Percentiles rank a stretch among this genome's conserved stretches.
Conservation (phyloP, 2,113 vertebrate species). For the Struthidea cinerea region DNA sequence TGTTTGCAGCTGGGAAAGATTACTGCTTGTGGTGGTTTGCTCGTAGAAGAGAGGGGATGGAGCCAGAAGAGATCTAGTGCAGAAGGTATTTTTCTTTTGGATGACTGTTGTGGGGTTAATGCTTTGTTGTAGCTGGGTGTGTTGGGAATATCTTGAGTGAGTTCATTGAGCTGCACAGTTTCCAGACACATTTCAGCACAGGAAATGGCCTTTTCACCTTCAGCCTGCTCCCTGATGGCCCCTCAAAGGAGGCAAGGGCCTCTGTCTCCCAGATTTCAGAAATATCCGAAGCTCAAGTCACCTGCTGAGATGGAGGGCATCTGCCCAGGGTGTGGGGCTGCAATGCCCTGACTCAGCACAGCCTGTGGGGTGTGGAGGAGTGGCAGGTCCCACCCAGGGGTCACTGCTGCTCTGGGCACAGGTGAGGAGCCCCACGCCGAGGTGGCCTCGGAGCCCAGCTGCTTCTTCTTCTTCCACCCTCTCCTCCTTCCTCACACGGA, state of each 20-base stretch:
- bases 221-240: not conserved
- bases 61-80: not conserved
- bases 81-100: conserved; percentile 5
- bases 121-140: not conserved
- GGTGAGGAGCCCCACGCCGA: not conserved
- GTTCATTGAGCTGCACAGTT: not conserved
- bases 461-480: not conserved
- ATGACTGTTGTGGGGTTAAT: not conserved
- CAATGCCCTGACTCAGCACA: not conserved
- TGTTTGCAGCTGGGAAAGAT: not conserved
- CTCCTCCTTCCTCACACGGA: not conserved
- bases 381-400: not conserved
- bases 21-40: not conserved
- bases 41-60: not conserved
- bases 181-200: not conserved
- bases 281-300: not conserved
- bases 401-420: not conserved
- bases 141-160: not conserved
- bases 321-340: not conserved
- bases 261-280: not conserved
- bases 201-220: not conserved
- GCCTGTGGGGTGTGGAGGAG: not conserved
- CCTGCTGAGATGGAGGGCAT: not conserved
- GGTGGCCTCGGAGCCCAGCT: not conserved
- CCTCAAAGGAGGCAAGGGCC: not conserved